Percentiles rank a stretch among this genome's conserved stretches.
phyloP scores from a whole-genome alignment of 2,888 invertebrate genomes.

The Drosophila paramelanica region DNA sequence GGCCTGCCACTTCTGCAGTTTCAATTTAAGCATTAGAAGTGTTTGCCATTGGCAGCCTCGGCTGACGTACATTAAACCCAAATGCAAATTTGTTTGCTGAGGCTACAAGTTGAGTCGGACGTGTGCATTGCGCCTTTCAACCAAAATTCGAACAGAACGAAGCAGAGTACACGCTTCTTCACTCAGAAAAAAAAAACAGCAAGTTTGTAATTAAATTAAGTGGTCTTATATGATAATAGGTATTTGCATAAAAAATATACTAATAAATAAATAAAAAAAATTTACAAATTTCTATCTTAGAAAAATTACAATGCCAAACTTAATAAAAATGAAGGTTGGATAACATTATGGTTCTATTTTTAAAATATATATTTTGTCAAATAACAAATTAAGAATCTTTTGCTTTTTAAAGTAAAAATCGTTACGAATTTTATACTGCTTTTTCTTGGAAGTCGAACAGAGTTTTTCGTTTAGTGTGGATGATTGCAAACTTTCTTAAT shows the following conservation, averaged over 20 bases:
- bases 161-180: neutral
- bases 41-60: neutral
- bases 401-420: neutral
- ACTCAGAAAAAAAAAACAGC: neutral
- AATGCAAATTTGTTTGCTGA: slow-evolving; percentile 20
- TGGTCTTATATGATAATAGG: too few species aligned
- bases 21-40: neutral
- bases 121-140: neutral
- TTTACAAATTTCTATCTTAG: too few species aligned
- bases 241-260: too few species aligned
- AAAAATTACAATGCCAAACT: too few species aligned
- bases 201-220: neutral
- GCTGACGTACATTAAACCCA: neutral
- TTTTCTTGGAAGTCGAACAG: neutral
- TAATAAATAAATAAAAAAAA: too few species aligned
- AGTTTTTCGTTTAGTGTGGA: neutral
- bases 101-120: too few species aligned
- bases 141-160: neutral
- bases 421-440: neutral
- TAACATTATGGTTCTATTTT: too few species aligned
- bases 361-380: too few species aligned
- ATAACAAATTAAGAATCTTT: too few species aligned
- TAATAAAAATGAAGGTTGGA: too few species aligned
- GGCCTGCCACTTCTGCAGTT: neutral
- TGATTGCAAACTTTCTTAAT: slow-evolving; percentile 44